These are phyloP conservation scores for Panulirus ornatus DNA, from an alignment of 1,140 invertebrate genomes.

Conservation along the genomic window DNA sequence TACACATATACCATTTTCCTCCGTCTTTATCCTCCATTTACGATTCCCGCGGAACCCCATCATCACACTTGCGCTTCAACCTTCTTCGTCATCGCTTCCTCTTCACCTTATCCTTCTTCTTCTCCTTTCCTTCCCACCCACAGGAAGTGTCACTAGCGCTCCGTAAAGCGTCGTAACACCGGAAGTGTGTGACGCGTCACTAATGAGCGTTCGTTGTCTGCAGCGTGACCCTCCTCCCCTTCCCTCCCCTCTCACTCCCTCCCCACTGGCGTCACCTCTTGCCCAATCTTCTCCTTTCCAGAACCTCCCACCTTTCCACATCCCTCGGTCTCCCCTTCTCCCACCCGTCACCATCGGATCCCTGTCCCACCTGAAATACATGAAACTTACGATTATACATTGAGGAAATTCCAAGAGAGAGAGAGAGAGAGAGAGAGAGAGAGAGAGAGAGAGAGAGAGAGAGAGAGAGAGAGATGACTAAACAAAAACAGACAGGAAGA, in stretches of 20 bases:
- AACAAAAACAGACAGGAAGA: background rate
- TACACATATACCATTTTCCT: no score
- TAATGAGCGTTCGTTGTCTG: constrained; percentile 15
- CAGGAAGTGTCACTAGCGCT: background rate
- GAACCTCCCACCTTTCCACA: no score
- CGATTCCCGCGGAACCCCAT: no score
- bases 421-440: background rate
- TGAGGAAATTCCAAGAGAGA: background rate
- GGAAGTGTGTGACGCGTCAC: constrained; percentile 14
- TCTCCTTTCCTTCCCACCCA: no score
- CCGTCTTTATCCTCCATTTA: no score
- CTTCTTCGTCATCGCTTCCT: background rate
- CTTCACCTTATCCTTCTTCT: constrained; percentile 4
- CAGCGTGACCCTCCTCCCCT: background rate
- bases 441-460: background rate
- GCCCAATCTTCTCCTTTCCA: no score
- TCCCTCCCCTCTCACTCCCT: background rate
- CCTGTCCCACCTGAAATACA: no score
- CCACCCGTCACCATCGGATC: background rate
- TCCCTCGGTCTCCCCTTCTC: background rate
- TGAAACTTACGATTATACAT: no score
- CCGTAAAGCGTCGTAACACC: constrained; percentile 19
- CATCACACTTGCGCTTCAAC: no score
- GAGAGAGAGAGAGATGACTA: background rate
- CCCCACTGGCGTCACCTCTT: background rate